These are phyloP conservation scores for Clytia hemisphaerica DNA, from an alignment of 30 jellyfish, hydroid and myxozoan genomes.

Conservation along the genomic window DNA sequence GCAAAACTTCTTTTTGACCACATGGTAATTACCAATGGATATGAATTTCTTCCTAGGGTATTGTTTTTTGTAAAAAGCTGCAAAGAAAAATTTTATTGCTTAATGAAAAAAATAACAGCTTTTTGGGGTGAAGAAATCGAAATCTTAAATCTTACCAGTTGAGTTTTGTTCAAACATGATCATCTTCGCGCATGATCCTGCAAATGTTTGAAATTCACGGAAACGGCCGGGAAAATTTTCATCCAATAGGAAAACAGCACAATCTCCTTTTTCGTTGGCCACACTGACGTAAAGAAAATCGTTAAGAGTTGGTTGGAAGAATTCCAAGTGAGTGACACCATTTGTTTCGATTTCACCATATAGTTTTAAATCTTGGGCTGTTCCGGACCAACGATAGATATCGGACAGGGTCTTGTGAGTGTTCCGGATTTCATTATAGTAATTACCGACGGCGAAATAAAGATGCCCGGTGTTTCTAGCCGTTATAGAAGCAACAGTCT, in stretches of 20 bases:
- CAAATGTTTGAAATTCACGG: slow-evolving; percentile 29
- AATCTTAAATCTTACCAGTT: slow-evolving; percentile 50
- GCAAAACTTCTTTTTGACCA: too few relatives aligned
- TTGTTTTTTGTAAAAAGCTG: too few relatives aligned
- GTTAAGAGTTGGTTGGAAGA: slow-evolving; percentile 26
- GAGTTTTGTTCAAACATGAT: slow-evolving; percentile 18
- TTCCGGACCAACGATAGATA: slow-evolving; percentile 50
- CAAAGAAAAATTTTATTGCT: too few relatives aligned
- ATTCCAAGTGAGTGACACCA: slow-evolving; percentile 47
- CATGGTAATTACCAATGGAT: too few relatives aligned
- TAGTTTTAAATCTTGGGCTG: slow-evolving; percentile 29
- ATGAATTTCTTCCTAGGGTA: too few relatives aligned
- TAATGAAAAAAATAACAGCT: too few relatives aligned
- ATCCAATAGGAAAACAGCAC: slow-evolving; percentile 27
- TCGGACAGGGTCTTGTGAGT: slow-evolving; percentile 31
- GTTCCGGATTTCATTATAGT: slow-evolving; percentile 43
- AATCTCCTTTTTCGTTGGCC: slow-evolving; percentile 31
- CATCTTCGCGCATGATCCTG: not conserved
- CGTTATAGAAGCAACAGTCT: too few relatives aligned
- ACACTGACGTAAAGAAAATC: slow-evolving; percentile 31
- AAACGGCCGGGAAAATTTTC: slow-evolving; percentile 45
- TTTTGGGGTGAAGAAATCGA: too few relatives aligned
- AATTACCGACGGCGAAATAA: slow-evolving; percentile 67
- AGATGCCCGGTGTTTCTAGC: too few relatives aligned
- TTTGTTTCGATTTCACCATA: slow-evolving; percentile 49